Evolutionary conservation across 2,113 vertebrate genomes (phyloP), one percentile per base, ranked within the genome.

Genomic region (Laticauda colubrina): DNA sequence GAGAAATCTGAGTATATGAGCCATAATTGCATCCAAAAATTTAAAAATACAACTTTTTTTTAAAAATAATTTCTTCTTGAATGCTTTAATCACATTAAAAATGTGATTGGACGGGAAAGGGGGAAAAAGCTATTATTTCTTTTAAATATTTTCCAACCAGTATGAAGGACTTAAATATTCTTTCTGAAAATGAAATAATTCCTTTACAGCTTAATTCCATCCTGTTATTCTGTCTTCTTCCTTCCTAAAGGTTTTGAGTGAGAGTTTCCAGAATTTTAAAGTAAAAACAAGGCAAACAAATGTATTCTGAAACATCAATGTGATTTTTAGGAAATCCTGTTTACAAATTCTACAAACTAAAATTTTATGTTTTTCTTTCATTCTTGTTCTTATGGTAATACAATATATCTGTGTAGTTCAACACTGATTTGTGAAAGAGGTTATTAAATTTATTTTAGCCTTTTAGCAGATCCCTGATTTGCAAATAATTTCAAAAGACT

Each of bases 271-370:
- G 34, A 90, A 90, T 86, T 92, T 1, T 14, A 90, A 90, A 91
- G 69, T 75, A n/a, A 93, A 85, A 64, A 29, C 89, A 51, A 94
- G 94, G 39, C 10, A 91, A 92, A 51, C 53, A 93, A 45, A 29
- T 95, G 75, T 56, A 64, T 91, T 95, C 43, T 81, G 64, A 94
- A 87, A 85, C 90, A 88, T 90, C 61, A 64, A 91, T 85, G 14
- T 0, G 0, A 4, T 92, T 93, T 93, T 12, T 34, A 21, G 10
- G n/a, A 8, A 48, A 29, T 23, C 14, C 20, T 51, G 34, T 4
- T 21, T 0, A 88, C 88, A 96, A 95, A 96, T 90, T 55, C 75
- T 88, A 39, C 87, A 81, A n/a, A 95, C 12, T 64, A 91, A 92
- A 61, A 39, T 5, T 92, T 95, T 91, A 94, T 93, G 93, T 56